Conservation (phyloP, 92 coral and sea anemone genomes). For the Bergia puertoricense region DNA sequence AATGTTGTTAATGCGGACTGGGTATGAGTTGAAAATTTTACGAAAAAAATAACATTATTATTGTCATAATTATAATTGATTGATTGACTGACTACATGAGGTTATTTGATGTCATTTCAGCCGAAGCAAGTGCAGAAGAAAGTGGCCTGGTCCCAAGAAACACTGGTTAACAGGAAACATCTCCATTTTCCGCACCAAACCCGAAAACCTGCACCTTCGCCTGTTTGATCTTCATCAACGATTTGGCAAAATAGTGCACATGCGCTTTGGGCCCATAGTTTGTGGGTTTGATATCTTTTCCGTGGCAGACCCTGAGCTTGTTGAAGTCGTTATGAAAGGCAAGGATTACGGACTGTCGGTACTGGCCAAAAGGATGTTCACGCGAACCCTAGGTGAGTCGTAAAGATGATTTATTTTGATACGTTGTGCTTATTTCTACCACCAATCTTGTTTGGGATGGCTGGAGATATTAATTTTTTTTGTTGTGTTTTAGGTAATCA, state of each 20-base stretch:
- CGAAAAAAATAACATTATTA: no score
- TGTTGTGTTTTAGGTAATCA: no score
- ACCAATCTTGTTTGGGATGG: no score
- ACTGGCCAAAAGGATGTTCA: conserved; percentile 32
- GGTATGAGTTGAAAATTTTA: no score
- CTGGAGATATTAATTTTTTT: no score
- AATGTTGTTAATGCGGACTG: no score
- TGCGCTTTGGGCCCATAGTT: conserved; percentile 35
- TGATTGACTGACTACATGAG: no score
- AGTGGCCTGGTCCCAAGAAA: conserved; percentile 34
- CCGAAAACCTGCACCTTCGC: conserved; percentile 32
- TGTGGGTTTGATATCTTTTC: conserved; percentile 41
- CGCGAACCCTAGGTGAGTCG: conserved; percentile 28
- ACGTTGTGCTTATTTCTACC: no score
- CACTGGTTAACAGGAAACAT: conserved; percentile 38
- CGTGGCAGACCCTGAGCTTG: conserved; percentile 31
- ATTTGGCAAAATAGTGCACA: conserved; percentile 36
- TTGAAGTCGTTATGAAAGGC: conserved; percentile 25
- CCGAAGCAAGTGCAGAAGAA: background rate
- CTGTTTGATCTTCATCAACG: conserved; percentile 23
- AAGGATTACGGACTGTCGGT: conserved; percentile 32
- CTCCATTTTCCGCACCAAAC: conserved; percentile 30
- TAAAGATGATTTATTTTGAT: background rate
- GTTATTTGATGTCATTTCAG: background rate
- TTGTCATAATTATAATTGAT: no score